These are phyloP conservation scores for Meles meles DNA, from an alignment of 2,113 vertebrate species.

Conservation along the genomic window DNA sequence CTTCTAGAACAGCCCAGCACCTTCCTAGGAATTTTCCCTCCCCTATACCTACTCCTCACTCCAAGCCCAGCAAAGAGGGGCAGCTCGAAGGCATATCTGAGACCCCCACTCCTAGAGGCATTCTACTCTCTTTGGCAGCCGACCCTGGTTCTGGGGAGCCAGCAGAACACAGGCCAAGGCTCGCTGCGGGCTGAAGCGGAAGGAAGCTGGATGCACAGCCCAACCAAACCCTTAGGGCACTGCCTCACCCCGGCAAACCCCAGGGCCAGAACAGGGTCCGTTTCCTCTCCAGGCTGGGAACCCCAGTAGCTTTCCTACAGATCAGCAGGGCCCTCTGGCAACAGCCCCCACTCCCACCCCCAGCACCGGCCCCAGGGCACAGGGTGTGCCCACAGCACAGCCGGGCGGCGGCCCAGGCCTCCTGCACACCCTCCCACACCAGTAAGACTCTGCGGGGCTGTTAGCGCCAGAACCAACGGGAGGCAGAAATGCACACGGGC, in stretches of 20 bases:
- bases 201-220: background rate
- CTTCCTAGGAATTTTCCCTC: background rate
- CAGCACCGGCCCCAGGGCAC: background rate
- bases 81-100: background rate
- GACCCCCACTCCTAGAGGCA: background rate
- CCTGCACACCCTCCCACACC: background rate
- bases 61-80: background rate
- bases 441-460: accelerated
- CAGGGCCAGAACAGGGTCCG: background rate
- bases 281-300: background rate
- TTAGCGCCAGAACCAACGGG: background rate
- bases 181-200: background rate
- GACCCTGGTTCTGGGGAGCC: background rate
- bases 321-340: background rate
- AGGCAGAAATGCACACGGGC: background rate
- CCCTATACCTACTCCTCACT: background rate
- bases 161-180: accelerated
- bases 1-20: background rate
- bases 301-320: background rate
- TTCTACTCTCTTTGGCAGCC: background rate
- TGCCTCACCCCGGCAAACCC: accelerated
- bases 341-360: background rate
- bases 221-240: accelerated
- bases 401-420: background rate
- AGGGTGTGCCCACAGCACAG: background rate